Base-by-base conservation (phyloP, 2,113 vertebrate genomes). In the Pollachius pollachius region DNA sequence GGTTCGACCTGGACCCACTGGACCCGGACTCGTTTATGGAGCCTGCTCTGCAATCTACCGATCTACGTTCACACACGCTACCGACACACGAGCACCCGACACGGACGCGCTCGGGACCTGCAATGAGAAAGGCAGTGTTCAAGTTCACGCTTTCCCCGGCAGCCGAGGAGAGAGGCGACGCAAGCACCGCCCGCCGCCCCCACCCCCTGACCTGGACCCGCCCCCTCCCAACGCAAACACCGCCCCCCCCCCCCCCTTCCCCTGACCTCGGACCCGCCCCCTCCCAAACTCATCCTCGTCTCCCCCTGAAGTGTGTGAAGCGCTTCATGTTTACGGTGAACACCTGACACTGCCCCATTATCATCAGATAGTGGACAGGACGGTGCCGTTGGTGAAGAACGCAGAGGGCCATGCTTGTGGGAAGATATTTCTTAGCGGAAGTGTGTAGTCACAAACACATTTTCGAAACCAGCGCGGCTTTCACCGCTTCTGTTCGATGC, bases 71-170 rank as follows among this genome's bases (percentile, higher is more conserved):
- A 23, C 23, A 23, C 23, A 23, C 23, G 23, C 23, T 23, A 23
- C 23, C 23, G 23, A 41, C 37, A 41, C 37, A 41, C 5, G 6
- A 41, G 6, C 5, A 41, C 2, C 1, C 54, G 4, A 17, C 15
- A 56, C 54, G 13, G 15, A 12, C 54, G 54, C 13, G 54, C 54
- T 15, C 54, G 12, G 52, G 37, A n/a, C 12, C 41, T 61, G 18
- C 3, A 57, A 12, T 62, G 64, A 72, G 87, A 81, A 84, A 84
- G 81, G 77, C 69, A n/a, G 81, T 86, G 90, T 90, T 93, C 92
- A 93, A 93, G 92, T 93, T 93, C 92, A 92, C 81, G 77, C 90
- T 80, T 81, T 78, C 81, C 78, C 81, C 83, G 81, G 15, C 54
- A 15, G 15, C 54, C 13, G 54, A 17, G 70, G 68, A 65, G 73